Base-by-base conservation (phyloP, 2,888 invertebrate species). In the Eucera pruinosa region DNA sequence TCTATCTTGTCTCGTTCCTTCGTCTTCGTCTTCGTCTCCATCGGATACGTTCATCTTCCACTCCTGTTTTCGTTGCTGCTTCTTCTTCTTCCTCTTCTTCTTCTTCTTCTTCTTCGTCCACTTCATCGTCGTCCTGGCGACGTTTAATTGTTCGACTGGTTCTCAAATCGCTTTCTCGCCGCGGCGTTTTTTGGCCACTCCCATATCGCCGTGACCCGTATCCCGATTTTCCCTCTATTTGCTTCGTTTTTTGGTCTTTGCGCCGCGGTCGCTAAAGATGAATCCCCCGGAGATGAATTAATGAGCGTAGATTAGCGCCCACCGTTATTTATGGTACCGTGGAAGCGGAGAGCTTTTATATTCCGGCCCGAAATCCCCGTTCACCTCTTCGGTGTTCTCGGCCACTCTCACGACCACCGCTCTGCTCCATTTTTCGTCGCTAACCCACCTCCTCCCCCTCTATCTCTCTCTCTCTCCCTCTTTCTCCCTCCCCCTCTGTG, bases 131-230 rank as follows among this genome's bases (percentile, higher is more conserved):
- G 36, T 45, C 52, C n/a, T 27, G 47, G 86, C 81, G 86, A 81
- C 83, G 87, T 87, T 89, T 89, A 89, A 89, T 89, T 89, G 89
- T 89, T 88, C 88, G 84, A 82, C 86, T 84, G 86, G 85, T 87
- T 89, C 84, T 86, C 83, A 86, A 88, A 89, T 89, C 87, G 82
- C 36, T 85, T 85, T 76, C 87, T 84, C 79, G 73, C 79, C 82
- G 78, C 75, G 71, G 27, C 68, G 75, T 83, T 78, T 85, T 82
- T 82, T 71, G 71, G 55, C 82, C 74, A 78, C 82, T 78, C 78
- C 80, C 84, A 76, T 78, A 20, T 45, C 52, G 50, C 33, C 41
- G 27, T 58, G 52, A 48, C 18, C n/a, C n/a, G 47, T 60, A 48
- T 66, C 39, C 72, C 27, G 45, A 57, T 69, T 73, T 78, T 70